A percentile compares a stretch with the other conserved stretches of the same genome.
phyloP scores from a whole-genome alignment of 2,888 invertebrate genomes.

The Tromatobia lineatoria region DNA sequence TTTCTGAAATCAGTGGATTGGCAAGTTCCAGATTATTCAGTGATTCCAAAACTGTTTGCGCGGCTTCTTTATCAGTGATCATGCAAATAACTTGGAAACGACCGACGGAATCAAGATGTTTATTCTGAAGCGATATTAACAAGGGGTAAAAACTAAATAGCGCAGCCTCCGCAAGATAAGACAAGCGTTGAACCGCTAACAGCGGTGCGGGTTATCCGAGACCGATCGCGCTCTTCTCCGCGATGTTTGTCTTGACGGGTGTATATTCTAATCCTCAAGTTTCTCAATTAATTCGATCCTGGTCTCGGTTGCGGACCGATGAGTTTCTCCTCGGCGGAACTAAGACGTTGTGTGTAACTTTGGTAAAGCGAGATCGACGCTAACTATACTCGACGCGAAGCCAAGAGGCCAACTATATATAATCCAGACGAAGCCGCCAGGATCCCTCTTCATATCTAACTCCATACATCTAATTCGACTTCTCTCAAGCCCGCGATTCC shows the following conservation, averaged over 20 bases:
- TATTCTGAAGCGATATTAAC: conserved; percentile 47
- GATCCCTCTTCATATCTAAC: not conserved
- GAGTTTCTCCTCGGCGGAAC: conserved; percentile 57
- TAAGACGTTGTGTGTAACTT: conserved; percentile 61
- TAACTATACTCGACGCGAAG: conserved; percentile 68
- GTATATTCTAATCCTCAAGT: conserved; percentile 80
- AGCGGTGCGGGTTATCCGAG: conserved; percentile 59
- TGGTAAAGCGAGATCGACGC: conserved; percentile 46
- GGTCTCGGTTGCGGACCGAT: conserved; percentile 38
- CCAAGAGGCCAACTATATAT: conserved; percentile 48
- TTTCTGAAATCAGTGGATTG: not conserved
- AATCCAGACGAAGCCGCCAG: not conserved
- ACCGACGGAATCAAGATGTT: conserved; percentile 2
- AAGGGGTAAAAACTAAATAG: conserved; percentile 44
- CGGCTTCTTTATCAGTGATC: conserved; percentile 1
- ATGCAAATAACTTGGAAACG: not conserved
- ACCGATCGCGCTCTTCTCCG: conserved; percentile 26
- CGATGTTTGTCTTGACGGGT: conserved; percentile 76
- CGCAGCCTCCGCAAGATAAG: conserved; percentile 20
- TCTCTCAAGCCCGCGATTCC: conserved; percentile 8
- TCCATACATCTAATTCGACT: conserved; percentile 10
- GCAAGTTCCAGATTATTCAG: not conserved
- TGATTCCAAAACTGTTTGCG: not conserved
- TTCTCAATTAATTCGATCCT: conserved; percentile 80
- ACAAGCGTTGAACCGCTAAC: conserved; percentile 21